A percentile compares a stretch with the other conserved stretches of the same genome.
These are phyloP conservation scores for Hippoglossus hippoglossus DNA, from an alignment of 2,797 vertebrate genomes.

Conservation along the genomic window DNA sequence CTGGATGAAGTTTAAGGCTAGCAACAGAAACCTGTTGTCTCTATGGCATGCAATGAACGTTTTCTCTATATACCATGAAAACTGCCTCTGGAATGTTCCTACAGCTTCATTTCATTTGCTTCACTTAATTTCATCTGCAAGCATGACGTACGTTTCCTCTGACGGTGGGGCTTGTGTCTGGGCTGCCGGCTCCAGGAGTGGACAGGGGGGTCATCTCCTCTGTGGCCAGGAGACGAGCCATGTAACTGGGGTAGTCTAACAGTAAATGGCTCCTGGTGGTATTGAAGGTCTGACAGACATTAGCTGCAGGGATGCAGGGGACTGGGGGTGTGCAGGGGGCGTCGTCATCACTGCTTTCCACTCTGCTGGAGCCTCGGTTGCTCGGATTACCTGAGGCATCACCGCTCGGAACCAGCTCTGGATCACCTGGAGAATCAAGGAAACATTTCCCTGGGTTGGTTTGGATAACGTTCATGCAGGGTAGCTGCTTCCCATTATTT, in stretches of 20 bases:
- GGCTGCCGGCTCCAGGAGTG: constrained; percentile 78
- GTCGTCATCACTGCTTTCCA: constrained; percentile 83
- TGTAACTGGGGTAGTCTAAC: constrained; percentile 87
- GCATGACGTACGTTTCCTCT: constrained; percentile 65
- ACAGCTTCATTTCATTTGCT: constrained; percentile 6
- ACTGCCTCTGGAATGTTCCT: not conserved
- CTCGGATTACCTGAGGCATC: constrained; percentile 35
- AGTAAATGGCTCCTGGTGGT: constrained; percentile 71
- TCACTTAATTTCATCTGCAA: constrained; percentile 1
- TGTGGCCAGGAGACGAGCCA: constrained; percentile 81
- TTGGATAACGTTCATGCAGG: not conserved
- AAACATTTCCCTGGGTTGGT: constrained; percentile 2
- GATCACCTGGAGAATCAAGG: constrained; percentile 61
- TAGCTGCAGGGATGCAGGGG: constrained; percentile 35
- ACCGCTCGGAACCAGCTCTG: constrained; percentile 22
- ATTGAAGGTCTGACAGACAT: constrained; percentile 50
- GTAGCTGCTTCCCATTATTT: not conserved
- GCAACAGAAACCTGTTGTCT: no score
- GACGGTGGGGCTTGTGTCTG: constrained; percentile 79
- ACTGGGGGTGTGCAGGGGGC: constrained; percentile 39
- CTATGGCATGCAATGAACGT: no score
- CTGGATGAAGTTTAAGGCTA: no score
- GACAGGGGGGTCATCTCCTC: constrained; percentile 60
- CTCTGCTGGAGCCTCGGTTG: constrained; percentile 71
- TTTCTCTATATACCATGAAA: not conserved